phyloP scores from a whole-genome alignment of 2,113 vertebrate genomes.

The Trogon surrucura region DNA sequence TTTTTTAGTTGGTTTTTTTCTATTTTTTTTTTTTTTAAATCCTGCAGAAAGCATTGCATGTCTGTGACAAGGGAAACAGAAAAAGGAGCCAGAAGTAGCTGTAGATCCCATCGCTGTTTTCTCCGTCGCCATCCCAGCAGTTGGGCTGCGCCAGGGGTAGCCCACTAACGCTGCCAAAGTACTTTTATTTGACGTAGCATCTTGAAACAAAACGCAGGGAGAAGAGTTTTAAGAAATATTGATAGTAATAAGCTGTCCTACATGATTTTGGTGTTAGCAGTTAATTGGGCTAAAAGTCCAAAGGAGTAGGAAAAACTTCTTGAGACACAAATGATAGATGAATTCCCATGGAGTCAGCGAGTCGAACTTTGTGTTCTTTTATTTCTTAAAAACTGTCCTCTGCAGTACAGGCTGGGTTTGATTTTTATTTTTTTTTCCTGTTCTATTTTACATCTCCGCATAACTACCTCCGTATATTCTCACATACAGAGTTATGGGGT shows the following conservation, averaged over 20 bases:
- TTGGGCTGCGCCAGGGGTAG: fast-evolving
- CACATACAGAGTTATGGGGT: neutral
- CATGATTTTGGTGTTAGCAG: neutral
- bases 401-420: neutral
- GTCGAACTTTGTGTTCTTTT: neutral
- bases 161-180: neutral
- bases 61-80: neutral
- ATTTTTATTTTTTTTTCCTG: neutral
- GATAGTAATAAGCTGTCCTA: neutral
- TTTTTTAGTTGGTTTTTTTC: neutral
- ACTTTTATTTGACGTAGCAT: neutral
- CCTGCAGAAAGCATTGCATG: neutral
- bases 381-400: neutral
- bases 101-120: neutral
- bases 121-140: neutral
- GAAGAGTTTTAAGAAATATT: neutral
- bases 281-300: neutral
- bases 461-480: neutral
- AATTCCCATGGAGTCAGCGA: too few species aligned
- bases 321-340: too few species aligned
- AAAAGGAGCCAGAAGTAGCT: neutral
- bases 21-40: neutral
- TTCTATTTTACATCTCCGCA: neutral
- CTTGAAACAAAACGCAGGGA: neutral
- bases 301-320: neutral